A percentile compares a stretch with the other conserved stretches of the same genome.
Conservation (phyloP, 2,888 invertebrate genomes). For the Microctonus brassicae region DNA sequence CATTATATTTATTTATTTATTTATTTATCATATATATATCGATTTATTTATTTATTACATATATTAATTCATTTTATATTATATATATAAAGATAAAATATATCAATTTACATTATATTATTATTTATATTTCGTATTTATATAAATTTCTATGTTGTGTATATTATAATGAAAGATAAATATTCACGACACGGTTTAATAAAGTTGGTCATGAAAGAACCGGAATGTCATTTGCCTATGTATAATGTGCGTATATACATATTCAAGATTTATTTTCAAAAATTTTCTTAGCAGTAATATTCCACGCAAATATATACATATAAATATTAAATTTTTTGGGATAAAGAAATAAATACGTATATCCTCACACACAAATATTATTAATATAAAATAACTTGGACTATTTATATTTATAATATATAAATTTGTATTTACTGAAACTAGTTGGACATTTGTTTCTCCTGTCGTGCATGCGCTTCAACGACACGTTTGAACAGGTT, state of each 20-base stretch:
- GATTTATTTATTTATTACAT: too few species aligned
- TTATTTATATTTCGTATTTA: not conserved
- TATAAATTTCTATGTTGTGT: not conserved
- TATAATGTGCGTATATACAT: too few species aligned
- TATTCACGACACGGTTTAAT: not conserved
- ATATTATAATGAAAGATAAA: not conserved
- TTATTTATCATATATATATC: too few species aligned
- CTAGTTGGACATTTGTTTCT: not conserved
- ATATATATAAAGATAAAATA: too few species aligned
- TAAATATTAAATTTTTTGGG: not conserved
- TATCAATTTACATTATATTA: too few species aligned
- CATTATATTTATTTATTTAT: too few species aligned
- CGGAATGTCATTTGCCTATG: not conserved
- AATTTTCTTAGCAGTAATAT: not conserved
- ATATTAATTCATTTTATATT: too few species aligned
- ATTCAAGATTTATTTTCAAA: not conserved
- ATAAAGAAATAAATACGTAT: not conserved
- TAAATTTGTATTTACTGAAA: not conserved
- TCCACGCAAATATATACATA: too few species aligned
- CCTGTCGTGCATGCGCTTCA: not conserved
- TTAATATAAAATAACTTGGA: too few species aligned
- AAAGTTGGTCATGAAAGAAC: slow-evolving; percentile 3
- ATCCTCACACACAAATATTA: not conserved
- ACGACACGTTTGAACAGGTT: slow-evolving; percentile 19
- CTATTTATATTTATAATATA: not conserved